A percentile compares a stretch with the other conserved stretches of the same genome.
Evolutionary conservation across 2,113 vertebrate species (phyloP).

Genomic region (Plecturocebus donacophilus): DNA sequence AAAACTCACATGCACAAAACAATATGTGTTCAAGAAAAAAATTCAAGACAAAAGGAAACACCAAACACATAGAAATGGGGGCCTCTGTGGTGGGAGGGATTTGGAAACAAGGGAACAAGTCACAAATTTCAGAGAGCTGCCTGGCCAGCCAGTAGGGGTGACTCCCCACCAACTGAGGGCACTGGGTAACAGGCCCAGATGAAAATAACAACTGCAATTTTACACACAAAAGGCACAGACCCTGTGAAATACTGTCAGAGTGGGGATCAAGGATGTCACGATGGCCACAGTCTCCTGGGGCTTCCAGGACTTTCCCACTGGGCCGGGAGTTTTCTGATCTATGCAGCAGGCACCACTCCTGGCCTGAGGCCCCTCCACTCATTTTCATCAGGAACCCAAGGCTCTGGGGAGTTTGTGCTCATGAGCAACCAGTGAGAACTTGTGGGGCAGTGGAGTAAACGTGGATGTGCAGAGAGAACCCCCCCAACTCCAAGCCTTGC

Average conservation of each 20-base stretch:
- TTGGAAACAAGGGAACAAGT: too few relatives aligned
- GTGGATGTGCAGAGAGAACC: not conserved
- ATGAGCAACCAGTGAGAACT: not conserved
- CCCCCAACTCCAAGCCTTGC: not conserved
- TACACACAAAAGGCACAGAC: not conserved
- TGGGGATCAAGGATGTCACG: too few relatives aligned
- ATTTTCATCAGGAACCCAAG: not conserved
- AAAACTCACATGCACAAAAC: not conserved
- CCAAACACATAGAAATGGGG: too few relatives aligned
- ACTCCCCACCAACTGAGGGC: too few relatives aligned
- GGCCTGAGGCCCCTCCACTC: not conserved
- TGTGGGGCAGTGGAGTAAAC: not conserved
- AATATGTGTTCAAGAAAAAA: not conserved
- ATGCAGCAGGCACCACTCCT: not conserved
- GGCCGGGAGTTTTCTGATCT: not conserved
- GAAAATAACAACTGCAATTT: not conserved
- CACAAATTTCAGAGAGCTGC: not conserved
- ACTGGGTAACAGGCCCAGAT: accelerated
- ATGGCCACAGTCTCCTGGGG: not conserved
- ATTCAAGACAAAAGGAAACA: not conserved
- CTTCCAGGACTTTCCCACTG: not conserved
- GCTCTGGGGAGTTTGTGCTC: not conserved
- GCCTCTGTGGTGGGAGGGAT: too few relatives aligned
- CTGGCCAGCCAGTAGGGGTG: not conserved
- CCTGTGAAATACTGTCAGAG: not conserved